Percentiles rank a stretch among this genome's conserved stretches.
Conservation (phyloP, 2,113 vertebrate species). For the Hemichromis elongatus region DNA sequence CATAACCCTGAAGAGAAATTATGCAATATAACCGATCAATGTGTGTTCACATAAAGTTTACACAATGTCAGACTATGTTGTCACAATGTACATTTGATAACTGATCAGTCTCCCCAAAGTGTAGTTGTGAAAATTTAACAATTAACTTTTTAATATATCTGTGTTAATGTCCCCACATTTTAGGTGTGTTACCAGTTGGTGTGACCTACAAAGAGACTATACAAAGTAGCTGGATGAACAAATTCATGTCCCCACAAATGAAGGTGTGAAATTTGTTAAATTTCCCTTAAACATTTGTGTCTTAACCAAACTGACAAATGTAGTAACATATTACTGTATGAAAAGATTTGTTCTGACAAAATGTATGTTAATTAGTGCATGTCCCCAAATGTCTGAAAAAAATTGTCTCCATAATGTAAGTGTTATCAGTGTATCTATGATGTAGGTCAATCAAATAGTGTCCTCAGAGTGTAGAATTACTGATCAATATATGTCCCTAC, state of each 20-base stretch:
- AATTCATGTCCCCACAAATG: not conserved
- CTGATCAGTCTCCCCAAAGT: not conserved
- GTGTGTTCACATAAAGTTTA: not conserved
- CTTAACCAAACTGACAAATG: not conserved
- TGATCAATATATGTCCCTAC: not conserved
- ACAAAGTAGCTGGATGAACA: not conserved
- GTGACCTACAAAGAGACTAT: not conserved
- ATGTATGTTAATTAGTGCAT: too few relatives aligned
- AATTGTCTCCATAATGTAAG: too few relatives aligned
- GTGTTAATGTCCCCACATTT: too few relatives aligned
- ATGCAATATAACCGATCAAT: not conserved
- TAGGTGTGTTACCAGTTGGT: not conserved
- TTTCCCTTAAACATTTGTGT: not conserved
- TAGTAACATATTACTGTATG: not conserved
- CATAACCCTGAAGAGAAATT: not conserved
- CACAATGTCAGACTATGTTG: too few relatives aligned
- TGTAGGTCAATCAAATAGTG: not conserved
- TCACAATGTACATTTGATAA: too few relatives aligned
- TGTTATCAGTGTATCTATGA: not conserved
- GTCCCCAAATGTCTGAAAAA: too few relatives aligned
- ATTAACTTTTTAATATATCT: not conserved
- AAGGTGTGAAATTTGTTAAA: not conserved
- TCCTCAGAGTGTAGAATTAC: not conserved
- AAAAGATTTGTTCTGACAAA: not conserved
- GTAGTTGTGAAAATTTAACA: not conserved